Conservation (phyloP, 2,797 vertebrate genomes). For the Gallinago stenura region DNA sequence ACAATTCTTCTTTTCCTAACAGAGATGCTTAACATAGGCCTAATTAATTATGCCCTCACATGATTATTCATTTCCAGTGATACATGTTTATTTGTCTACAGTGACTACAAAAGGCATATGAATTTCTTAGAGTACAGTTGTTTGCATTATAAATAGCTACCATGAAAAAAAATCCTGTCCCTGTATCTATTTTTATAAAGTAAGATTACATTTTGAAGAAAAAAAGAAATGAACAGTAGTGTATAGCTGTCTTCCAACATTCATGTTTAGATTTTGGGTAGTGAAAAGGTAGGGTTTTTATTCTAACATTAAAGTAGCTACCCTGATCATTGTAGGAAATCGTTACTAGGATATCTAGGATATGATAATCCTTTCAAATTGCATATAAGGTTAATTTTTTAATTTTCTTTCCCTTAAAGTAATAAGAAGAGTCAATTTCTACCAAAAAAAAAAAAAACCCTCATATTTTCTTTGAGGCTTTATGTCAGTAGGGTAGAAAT, state of each 20-base stretch:
- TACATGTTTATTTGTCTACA: background rate
- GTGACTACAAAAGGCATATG: background rate
- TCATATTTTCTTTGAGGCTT: constrained; percentile 27
- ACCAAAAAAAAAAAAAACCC: background rate
- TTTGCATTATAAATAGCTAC: background rate
- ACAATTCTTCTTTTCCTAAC: background rate
- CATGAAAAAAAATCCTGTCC: background rate
- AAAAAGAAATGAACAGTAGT: background rate
- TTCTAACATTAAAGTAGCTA: background rate
- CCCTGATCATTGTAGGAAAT: background rate
- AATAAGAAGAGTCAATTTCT: background rate
- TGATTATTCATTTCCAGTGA: background rate
- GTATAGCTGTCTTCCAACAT: background rate
- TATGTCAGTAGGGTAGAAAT: constrained; percentile 12
- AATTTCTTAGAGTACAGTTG: background rate
- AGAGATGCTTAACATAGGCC: background rate
- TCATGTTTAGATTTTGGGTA: background rate
- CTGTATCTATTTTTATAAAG: background rate
- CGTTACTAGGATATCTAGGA: background rate
- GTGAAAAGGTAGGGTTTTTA: background rate
- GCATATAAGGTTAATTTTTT: background rate
- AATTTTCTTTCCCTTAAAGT: background rate
- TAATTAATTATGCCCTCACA: accelerated
- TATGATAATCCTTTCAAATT: background rate
- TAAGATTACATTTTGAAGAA: background rate